Conservation (phyloP, 2,113 vertebrate species). For the Todiramphus chloris region DNA sequence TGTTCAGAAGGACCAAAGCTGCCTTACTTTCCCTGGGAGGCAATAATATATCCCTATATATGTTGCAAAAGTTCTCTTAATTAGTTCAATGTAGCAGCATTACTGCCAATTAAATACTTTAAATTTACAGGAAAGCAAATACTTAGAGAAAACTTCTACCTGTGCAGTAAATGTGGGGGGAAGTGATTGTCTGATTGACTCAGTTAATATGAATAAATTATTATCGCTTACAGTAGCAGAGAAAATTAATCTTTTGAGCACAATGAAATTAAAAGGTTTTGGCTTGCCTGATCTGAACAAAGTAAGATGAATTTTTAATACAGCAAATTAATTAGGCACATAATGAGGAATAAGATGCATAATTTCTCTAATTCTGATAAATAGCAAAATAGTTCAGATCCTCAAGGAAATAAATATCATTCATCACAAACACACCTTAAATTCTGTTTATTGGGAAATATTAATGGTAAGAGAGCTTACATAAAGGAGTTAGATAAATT, state of each 20-base stretch:
- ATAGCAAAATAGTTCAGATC: slow-evolving; percentile 73
- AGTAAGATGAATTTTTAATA: slow-evolving; percentile 81
- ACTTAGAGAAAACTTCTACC: neutral
- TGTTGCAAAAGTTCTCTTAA: neutral
- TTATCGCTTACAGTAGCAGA: slow-evolving; percentile 46
- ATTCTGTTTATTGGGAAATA: slow-evolving; percentile 77
- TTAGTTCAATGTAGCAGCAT: neutral
- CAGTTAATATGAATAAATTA: slow-evolving; percentile 62
- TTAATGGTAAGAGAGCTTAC: slow-evolving; percentile 63
- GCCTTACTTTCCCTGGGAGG: neutral
- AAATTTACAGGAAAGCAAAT: neutral
- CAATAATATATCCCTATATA: neutral
- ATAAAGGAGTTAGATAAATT: slow-evolving; percentile 72
- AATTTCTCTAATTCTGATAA: slow-evolving; percentile 77
- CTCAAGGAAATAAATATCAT: slow-evolving; percentile 79
- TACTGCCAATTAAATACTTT: slow-evolving; percentile 7
- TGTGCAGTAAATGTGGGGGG: neutral
- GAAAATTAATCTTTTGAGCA: slow-evolving; percentile 69
- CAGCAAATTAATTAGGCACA: slow-evolving; percentile 78
- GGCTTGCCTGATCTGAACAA: slow-evolving; percentile 65
- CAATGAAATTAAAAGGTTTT: slow-evolving; percentile 73
- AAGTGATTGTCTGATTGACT: slow-evolving; percentile 46
- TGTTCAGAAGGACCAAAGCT: neutral
- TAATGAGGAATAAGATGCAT: slow-evolving; percentile 72
- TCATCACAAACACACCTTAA: slow-evolving; percentile 73